These are phyloP conservation scores for Acholoe squamosa DNA, from an alignment of 2,888 invertebrate species.

Conservation along the genomic window DNA sequence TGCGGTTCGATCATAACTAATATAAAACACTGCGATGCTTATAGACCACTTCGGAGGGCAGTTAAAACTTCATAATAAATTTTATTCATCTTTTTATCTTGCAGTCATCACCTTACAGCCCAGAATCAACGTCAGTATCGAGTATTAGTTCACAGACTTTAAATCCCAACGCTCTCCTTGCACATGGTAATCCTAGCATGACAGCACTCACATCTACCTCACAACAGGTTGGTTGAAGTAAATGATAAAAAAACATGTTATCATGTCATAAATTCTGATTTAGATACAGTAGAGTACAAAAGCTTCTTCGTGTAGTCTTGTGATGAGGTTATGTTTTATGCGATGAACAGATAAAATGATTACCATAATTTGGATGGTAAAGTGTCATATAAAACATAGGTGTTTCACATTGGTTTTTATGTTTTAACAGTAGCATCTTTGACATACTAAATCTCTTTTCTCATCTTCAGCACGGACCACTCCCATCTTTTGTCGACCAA, in stretches of 20 bases:
- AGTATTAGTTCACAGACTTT: slow-evolving; percentile 41
- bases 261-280: too few species aligned
- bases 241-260: too few species aligned
- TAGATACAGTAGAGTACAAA: too few species aligned
- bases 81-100: neutral
- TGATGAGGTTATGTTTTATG: too few species aligned
- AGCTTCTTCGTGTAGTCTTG: too few species aligned
- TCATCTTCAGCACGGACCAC: slow-evolving; percentile 47
- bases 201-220: neutral
- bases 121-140: neutral
- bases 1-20: too few species aligned
- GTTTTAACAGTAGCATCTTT: too few species aligned
- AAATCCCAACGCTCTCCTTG: neutral
- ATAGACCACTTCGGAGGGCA: too few species aligned
- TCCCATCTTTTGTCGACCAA: slow-evolving; percentile 74
- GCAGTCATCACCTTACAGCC: slow-evolving; percentile 50
- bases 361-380: too few species aligned
- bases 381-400: neutral
- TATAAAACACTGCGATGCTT: too few species aligned
- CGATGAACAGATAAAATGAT: too few species aligned
- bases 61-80: too few species aligned
- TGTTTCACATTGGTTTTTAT: neutral
- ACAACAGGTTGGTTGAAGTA: neutral
- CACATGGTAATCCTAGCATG: slow-evolving; percentile 25
- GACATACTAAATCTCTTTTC: neutral